Evolutionary conservation across 2,113 vertebrate genomes (phyloP).

Genomic region (Procavia capensis): DNA sequence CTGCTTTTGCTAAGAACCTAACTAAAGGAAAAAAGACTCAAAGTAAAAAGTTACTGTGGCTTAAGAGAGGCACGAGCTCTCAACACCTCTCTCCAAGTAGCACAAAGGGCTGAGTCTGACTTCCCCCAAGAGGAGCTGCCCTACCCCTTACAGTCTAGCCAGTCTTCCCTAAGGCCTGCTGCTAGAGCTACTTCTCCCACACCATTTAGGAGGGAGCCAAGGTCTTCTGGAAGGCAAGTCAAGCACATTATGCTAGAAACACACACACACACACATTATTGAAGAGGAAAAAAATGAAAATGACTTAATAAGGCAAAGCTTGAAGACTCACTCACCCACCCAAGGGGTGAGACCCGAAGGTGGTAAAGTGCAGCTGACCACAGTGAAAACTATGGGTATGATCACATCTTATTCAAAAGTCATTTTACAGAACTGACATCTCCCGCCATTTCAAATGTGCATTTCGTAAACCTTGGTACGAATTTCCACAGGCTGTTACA

Average conservation of each 20-base stretch:
- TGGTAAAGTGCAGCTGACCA: background rate
- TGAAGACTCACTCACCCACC: background rate
- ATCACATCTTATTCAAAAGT: background rate
- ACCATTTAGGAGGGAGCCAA: background rate
- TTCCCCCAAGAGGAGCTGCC: background rate
- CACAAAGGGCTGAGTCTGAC: background rate
- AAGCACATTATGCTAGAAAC: background rate
- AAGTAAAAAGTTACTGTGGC: background rate
- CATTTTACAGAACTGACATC: background rate
- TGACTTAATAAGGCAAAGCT: background rate
- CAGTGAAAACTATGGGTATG: background rate
- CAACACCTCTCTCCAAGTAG: background rate
- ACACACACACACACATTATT: background rate
- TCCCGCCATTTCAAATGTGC: background rate
- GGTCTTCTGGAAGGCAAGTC: background rate
- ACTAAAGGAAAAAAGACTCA: constrained; percentile 28
- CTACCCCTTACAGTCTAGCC: background rate
- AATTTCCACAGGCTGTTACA: background rate
- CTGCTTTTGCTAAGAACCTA: background rate
- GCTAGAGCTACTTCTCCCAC: background rate
- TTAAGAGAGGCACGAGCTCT: background rate
- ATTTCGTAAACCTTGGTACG: background rate
- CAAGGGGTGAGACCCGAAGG: background rate
- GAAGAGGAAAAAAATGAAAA: background rate
- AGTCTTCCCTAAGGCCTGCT: background rate